Evolutionary conservation across 2,888 invertebrate species (phyloP).

Genomic region (Tromatobia lineatoria): DNA sequence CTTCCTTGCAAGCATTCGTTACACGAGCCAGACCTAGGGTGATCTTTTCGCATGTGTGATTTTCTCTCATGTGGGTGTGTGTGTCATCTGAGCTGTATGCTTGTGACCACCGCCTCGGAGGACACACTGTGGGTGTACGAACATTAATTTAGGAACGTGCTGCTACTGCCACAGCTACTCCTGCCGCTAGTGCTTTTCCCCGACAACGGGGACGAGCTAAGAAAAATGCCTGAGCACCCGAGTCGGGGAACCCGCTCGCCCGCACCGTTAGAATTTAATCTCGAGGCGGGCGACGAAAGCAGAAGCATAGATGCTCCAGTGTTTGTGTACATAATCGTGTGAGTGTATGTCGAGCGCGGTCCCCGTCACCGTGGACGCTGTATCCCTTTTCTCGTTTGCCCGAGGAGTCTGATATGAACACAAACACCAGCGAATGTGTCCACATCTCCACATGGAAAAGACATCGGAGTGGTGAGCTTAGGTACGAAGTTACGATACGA

Average conservation of each 20-base stretch:
- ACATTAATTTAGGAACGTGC: constrained; percentile 83
- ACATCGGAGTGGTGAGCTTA: constrained; percentile 51
- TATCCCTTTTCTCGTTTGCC: constrained; percentile 59
- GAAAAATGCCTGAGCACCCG: constrained; percentile 81
- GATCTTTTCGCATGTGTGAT: constrained; percentile 64
- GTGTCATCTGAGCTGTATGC: constrained; percentile 45
- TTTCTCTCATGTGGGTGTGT: constrained; percentile 49
- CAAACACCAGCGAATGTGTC: constrained; percentile 18
- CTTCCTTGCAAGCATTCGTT: constrained; percentile 66
- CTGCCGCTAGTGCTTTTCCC: constrained; percentile 70
- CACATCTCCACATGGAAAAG: constrained; percentile 57
- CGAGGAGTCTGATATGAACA: constrained; percentile 51
- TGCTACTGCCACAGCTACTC: constrained; percentile 70
- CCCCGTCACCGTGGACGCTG: constrained; percentile 47
- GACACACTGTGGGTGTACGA: constrained; percentile 70
- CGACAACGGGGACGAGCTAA: constrained; percentile 79
- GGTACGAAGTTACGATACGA: constrained; percentile 47
- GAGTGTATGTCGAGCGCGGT: constrained; percentile 42
- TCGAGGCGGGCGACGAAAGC: constrained; percentile 71
- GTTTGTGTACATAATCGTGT: constrained; percentile 21
- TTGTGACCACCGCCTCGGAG: constrained; percentile 36
- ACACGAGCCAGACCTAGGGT: constrained; percentile 55
- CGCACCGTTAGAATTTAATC: constrained; percentile 84
- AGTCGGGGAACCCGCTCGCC: constrained; percentile 51
- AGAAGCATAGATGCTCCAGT: constrained; percentile 44